Base-by-base conservation (phyloP, 2,888 invertebrate genomes). In the Apotomis betuletana region DNA sequence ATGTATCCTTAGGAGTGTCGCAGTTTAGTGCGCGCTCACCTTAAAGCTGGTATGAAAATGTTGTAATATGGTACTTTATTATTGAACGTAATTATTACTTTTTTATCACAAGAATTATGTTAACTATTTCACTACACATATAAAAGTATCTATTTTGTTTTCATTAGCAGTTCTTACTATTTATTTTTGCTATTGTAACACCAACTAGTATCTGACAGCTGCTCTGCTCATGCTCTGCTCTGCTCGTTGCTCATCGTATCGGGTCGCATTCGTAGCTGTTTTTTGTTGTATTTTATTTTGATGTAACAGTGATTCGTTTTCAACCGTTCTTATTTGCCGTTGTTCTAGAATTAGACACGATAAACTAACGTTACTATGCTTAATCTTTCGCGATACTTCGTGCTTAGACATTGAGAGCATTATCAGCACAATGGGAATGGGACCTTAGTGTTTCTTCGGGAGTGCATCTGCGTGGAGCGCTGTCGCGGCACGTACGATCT, bases 381-480 rank as follows among this genome's bases (percentile, higher is more conserved):
- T 38, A 46, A 41, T 8, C 41, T 44, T 62, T 5, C 12, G 57
- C 54, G 59, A 13, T 12, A 15, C 44, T 46, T 52, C 46, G 8
- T 63, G 59, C 60, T 44, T 69, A 38, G 49, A 49, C 12, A 61
- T 52, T 60, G 65, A 62, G 69, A 36, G 67, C 63, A 57, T 73
- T 68, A 70, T 67, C 61, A 76, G 76, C 78, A 81, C 81, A 83
- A 87, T 83, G 83, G 80, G 80, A 83, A 78, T 79, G 78, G 76
- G 78, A 77, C 79, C 81, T 80, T 79, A 83, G 77, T 75, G 73
- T 75, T 78, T 77, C 78, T 79, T 83, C 83, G 83, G 84, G 83
- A 83, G 83, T 85, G 84, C 88, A 89, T 90, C 89, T 88, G 79
- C 77, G 76, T 77, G 80, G 78, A 78, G 72, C 72, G 64, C 80